phyloP scores from a whole-genome alignment of 1,140 invertebrate species.

The Temnothorax curvispinosus region DNA sequence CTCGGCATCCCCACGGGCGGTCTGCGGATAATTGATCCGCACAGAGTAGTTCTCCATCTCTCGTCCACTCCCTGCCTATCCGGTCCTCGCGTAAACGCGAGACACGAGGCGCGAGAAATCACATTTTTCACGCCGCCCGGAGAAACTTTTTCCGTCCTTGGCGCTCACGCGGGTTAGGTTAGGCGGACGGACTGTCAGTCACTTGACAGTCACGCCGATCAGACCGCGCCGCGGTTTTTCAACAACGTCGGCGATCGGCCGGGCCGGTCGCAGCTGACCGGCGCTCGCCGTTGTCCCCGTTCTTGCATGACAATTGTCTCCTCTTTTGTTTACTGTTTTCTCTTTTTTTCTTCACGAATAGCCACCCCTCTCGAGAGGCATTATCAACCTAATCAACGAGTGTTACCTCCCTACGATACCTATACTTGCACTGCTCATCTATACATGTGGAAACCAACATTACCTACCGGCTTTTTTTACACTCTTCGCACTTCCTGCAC shows the following conservation, averaged over 20 bases:
- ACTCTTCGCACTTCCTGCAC: not conserved
- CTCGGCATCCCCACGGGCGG: conserved; percentile 71
- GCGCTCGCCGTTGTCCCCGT: not conserved
- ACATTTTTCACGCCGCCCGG: conserved; percentile 47
- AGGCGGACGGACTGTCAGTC: not conserved
- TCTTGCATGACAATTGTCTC: not conserved
- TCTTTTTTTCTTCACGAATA: not conserved
- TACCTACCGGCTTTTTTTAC: not conserved
- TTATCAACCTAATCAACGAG: not conserved
- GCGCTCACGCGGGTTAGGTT: conserved; percentile 17
- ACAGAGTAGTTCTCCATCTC: conserved; percentile 80
- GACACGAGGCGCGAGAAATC: conserved; percentile 38
- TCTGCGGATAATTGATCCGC: conserved; percentile 76
- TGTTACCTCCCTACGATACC: not conserved
- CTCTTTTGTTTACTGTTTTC: not conserved
- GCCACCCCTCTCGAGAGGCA: not conserved
- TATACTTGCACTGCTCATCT: too few species aligned
- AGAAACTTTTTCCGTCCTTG: not conserved
- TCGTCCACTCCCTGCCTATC: conserved; percentile 16
- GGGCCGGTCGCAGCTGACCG: not conserved
- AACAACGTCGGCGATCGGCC: not conserved
- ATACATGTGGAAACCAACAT: not conserved
- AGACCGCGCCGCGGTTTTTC: not conserved
- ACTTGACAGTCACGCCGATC: not conserved
- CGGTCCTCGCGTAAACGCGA: conserved; percentile 2